phyloP scores from a whole-genome alignment of 2,888 invertebrate genomes.

The Mesodorylaimus sp. region DNA sequence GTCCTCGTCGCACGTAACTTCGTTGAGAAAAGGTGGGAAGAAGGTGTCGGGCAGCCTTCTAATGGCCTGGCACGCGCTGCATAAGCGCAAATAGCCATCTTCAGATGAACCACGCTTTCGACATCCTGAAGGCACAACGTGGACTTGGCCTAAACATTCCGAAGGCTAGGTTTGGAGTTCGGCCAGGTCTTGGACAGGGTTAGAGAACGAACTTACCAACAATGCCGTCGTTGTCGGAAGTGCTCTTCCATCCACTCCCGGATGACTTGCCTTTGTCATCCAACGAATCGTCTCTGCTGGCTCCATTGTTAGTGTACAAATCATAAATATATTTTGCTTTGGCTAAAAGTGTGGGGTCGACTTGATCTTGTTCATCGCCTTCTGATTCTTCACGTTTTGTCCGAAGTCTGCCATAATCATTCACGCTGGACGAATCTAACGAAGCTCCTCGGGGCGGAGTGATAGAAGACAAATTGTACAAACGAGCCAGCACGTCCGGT shows the following conservation, averaged over 20 bases:
- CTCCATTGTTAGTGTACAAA: background rate
- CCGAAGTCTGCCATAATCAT: too few relatives aligned
- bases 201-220: too few relatives aligned
- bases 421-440: too few relatives aligned
- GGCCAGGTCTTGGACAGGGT: background rate
- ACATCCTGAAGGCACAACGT: slow-evolving; percentile 28
- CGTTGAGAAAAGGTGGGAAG: slow-evolving; percentile 31
- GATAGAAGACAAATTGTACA: slow-evolving; percentile 24
- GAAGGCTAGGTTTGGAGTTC: background rate
- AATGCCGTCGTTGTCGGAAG: too few relatives aligned
- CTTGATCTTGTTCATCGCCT: background rate
- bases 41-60: slow-evolving; percentile 26
- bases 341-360: background rate
- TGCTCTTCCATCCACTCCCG: too few relatives aligned
- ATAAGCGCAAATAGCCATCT: slow-evolving; percentile 27
- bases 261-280: background rate
- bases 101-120: slow-evolving; percentile 26
- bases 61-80: slow-evolving; percentile 28
- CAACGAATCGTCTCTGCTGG: background rate
- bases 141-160: slow-evolving; percentile 25
- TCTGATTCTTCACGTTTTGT: background rate
- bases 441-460: too few relatives aligned
- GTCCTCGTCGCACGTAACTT: slow-evolving; percentile 29
- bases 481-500: slow-evolving; percentile 16
- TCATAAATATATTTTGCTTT: background rate